Percentiles rank a stretch among this genome's conserved stretches.
Evolutionary conservation across 1,140 invertebrate species (phyloP).

Genomic region (Marisa cornuarietis): DNA sequence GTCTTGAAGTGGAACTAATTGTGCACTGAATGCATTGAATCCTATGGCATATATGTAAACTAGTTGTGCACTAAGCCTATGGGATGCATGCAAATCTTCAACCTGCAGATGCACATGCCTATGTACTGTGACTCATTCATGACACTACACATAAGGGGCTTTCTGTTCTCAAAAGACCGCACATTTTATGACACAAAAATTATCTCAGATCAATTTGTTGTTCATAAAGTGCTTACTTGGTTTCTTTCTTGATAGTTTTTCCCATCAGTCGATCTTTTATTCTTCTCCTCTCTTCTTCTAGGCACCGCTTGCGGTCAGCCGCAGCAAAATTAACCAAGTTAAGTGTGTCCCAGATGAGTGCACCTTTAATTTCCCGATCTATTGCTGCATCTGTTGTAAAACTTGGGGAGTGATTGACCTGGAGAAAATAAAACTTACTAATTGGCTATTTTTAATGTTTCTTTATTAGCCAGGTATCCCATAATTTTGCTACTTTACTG

Average conservation of each 20-base stretch:
- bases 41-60: too few relatives aligned
- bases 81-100: too few relatives aligned
- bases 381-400: constrained; percentile 86
- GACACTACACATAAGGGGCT: too few relatives aligned
- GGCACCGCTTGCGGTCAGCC: constrained; percentile 79
- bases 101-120: too few relatives aligned
- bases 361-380: constrained; percentile 85
- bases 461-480: not conserved
- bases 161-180: too few relatives aligned
- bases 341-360: constrained; percentile 83
- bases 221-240: constrained; percentile 49
- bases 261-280: constrained; percentile 66
- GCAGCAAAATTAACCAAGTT: constrained; percentile 83
- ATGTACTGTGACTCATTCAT: too few relatives aligned
- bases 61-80: too few relatives aligned
- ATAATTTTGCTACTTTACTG: not conserved
- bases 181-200: too few relatives aligned
- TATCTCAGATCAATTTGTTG: too few relatives aligned
- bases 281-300: constrained; percentile 70
- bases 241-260: constrained; percentile 62
- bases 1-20: too few relatives aligned
- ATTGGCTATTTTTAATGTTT: too few relatives aligned
- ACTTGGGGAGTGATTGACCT: constrained; percentile 90
- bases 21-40: too few relatives aligned
- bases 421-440: constrained; percentile 15